Conservation (phyloP, 2,113 vertebrate genomes). For the Lichenostomus cassidix region DNA sequence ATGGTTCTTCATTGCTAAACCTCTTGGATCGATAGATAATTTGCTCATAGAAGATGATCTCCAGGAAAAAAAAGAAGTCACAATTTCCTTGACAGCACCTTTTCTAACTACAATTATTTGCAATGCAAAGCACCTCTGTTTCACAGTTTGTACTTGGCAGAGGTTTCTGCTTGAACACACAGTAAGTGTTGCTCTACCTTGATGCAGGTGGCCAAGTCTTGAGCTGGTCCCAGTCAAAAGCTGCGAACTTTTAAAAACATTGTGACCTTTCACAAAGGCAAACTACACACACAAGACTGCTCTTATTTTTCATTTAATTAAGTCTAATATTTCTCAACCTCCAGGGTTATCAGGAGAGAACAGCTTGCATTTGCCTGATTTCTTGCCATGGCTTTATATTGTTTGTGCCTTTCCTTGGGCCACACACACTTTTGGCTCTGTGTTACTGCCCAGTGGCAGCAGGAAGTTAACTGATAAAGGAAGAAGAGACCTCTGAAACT, state of each 20-base stretch:
- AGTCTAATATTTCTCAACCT: conserved; percentile 29
- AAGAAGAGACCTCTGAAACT: not conserved
- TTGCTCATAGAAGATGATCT: not conserved
- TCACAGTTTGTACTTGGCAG: not conserved
- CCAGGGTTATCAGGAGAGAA: conserved; percentile 25
- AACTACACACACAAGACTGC: not conserved
- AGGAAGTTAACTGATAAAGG: conserved; percentile 36
- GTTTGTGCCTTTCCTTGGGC: not conserved
- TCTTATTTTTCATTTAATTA: conserved; percentile 35
- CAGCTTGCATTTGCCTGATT: conserved; percentile 39
- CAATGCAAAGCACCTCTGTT: not conserved
- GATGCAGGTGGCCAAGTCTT: not conserved
- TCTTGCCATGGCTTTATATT: conserved; percentile 7
- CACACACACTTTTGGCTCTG: not conserved
- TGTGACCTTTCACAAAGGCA: not conserved
- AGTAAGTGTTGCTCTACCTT: not conserved
- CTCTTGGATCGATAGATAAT: not conserved
- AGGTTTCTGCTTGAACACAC: not conserved
- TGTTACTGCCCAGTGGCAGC: not conserved
- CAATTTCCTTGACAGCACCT: not conserved
- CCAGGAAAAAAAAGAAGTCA: not conserved
- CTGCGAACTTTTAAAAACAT: not conserved
- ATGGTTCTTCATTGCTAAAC: not conserved
- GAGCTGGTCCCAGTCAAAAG: not conserved
- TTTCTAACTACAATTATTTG: not conserved